These are phyloP conservation scores for Cryptus viduatorius DNA, from an alignment of 2,888 invertebrate species.

Conservation along the genomic window DNA sequence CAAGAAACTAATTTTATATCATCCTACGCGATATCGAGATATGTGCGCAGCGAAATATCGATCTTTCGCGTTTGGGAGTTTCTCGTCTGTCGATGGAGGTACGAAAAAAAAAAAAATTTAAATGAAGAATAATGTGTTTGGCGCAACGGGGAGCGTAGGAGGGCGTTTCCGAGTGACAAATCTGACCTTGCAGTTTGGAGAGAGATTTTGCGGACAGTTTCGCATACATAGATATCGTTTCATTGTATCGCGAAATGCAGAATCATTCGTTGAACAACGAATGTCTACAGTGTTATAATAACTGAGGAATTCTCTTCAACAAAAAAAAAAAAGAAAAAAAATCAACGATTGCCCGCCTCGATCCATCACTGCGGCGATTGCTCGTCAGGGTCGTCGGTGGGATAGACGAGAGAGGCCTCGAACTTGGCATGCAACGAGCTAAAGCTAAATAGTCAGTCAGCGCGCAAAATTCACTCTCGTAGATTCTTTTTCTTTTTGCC, in stretches of 20 bases:
- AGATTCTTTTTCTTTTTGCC: not conserved
- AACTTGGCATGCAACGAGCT: slow-evolving; percentile 42
- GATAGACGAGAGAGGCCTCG: slow-evolving; percentile 17
- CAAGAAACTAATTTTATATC: not conserved
- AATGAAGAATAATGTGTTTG: not conserved
- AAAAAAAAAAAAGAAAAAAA: slow-evolving; percentile 9
- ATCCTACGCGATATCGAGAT: not conserved
- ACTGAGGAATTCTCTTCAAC: not conserved
- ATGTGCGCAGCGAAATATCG: not conserved
- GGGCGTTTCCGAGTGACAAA: not conserved
- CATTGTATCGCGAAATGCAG: slow-evolving; percentile 27
- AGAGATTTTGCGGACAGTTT: slow-evolving; percentile 9
- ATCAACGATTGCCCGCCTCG: slow-evolving; percentile 26
- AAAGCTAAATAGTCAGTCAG: slow-evolving; percentile 24
- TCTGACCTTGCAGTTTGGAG: slow-evolving; percentile 2
- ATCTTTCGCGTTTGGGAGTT: not conserved
- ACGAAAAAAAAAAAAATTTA: not conserved
- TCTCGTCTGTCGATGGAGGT: not conserved
- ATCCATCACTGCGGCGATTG: slow-evolving; percentile 42
- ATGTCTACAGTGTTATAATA: slow-evolving; percentile 33
- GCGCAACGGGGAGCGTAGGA: not conserved
- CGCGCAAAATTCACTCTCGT: slow-evolving; percentile 15
- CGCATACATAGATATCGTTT: not conserved
- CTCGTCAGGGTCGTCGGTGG: slow-evolving; percentile 42
- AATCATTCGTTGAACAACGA: slow-evolving; percentile 45